Conservation (phyloP, 2,797 vertebrate genomes). For the Coendou prehensilis region DNA sequence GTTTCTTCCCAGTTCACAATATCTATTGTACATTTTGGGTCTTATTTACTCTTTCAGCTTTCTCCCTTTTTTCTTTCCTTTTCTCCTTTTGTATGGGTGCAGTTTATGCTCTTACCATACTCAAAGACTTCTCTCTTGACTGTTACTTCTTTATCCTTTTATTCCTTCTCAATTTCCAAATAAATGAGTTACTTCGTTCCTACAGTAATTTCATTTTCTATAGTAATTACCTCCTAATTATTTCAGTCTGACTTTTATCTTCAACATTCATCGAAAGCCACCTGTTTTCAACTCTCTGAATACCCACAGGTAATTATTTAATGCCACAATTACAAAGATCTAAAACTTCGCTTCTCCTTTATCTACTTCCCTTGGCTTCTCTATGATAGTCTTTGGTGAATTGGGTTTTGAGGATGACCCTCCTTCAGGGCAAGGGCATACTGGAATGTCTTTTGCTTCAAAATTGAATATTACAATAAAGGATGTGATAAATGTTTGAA, state of each 20-base stretch:
- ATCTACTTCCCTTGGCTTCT: neutral
- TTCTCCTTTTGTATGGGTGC: neutral
- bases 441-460: neutral
- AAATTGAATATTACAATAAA: neutral
- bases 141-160: neutral
- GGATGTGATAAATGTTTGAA: neutral
- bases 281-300: neutral
- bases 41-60: too few relatives aligned
- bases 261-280: neutral
- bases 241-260: neutral
- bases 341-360: neutral
- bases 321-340: slow-evolving; percentile 18
- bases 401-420: neutral
- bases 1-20: too few relatives aligned
- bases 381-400: neutral
- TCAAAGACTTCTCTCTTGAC: neutral
- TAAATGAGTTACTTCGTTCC: neutral
- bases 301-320: slow-evolving; percentile 4
- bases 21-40: too few relatives aligned
- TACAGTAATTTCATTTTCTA: slow-evolving; percentile 14
- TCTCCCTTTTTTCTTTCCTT: neutral
- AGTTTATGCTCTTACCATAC: neutral
- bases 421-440: neutral
- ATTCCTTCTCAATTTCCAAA: slow-evolving; percentile 39
- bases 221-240: slow-evolving; percentile 10